Base-by-base conservation (phyloP, 2,888 invertebrate genomes). In the Blastobasis lacticolella region DNA sequence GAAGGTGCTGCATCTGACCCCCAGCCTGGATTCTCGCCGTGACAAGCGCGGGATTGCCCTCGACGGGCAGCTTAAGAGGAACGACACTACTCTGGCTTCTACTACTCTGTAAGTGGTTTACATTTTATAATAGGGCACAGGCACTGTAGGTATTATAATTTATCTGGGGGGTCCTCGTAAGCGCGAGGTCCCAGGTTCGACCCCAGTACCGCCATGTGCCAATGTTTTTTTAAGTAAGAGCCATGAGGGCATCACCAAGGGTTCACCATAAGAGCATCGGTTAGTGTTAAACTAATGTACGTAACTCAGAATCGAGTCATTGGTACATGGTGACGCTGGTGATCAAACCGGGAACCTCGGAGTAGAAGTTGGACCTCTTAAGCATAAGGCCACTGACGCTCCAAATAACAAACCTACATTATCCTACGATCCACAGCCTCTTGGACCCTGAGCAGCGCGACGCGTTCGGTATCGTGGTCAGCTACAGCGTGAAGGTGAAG, bases 401-500 rank as follows among this genome's bases (percentile, higher is more conserved):
- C 23, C 23, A 23, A 23, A 23, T 23, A 23, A 23, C 23, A 23
- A 23, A 23, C 23, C 23, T 23, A 23, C 3, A 23, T 23, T 23
- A 23, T 23, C 23, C 23, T 23, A 23, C 23, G 1, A 23, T 43
- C 10, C 23, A 8, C 63, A 88, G 88, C 51, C 54, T 88, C 59
- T 63, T 89, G 72, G 88, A 89, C 58, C 93, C 95, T 8, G 96
- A 96, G 67, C 93, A 95, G 67, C 93, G 96, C 57, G 97, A 98
- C 80, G 95, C 96, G 49, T 96, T 98, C 74, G 98, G 98, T 55
- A 97, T 98, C 67, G 94, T 98, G 61, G 97, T 98, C 8, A 97
- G 97, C 44, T 98, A 98, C 89, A 95, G 95, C 52, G 96, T 96
- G 43, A 98, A 97, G 87, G 96, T 97, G 49, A 97, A 97, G 84